A percentile compares a stretch with the other conserved stretches of the same genome.
phyloP scores from a whole-genome alignment of 2,797 vertebrate genomes.

The Clarias laeviceps region DNA sequence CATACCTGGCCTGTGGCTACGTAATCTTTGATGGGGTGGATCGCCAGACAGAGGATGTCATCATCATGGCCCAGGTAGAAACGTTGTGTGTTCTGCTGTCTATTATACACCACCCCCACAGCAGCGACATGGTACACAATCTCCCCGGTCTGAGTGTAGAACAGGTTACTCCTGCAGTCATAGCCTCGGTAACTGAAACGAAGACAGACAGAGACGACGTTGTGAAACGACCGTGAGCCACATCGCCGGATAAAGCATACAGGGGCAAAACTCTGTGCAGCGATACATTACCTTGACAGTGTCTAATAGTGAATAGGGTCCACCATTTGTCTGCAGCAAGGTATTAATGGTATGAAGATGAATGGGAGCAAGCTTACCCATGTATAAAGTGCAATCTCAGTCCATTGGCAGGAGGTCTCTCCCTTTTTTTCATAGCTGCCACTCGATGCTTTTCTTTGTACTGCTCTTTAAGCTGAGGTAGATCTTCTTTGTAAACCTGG shows the following conservation, averaged over 20 bases:
- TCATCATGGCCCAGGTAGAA: slow-evolving; percentile 97
- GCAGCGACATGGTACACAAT: slow-evolving; percentile 98
- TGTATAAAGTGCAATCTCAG: slow-evolving; percentile 95
- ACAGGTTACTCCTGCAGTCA: slow-evolving; percentile 88
- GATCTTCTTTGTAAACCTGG: slow-evolving; percentile 99
- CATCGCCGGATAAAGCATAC: slow-evolving; percentile 2
- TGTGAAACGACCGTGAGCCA: neutral
- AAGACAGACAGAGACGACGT: slow-evolving; percentile 33
- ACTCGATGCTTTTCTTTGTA: slow-evolving; percentile 92
- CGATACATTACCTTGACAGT: slow-evolving; percentile 8
- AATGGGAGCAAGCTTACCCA: slow-evolving; percentile 77
- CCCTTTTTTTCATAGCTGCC: slow-evolving; percentile 89
- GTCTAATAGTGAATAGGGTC: slow-evolving; percentile 4
- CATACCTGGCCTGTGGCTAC: slow-evolving; percentile 96
- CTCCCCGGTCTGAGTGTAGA: slow-evolving; percentile 97
- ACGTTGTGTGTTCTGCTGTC: slow-evolving; percentile 94
- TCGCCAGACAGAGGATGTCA: slow-evolving; percentile 93
- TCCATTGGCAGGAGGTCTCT: slow-evolving; percentile 85
- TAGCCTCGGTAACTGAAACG: slow-evolving; percentile 82
- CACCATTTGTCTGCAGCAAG: slow-evolving; percentile 14
- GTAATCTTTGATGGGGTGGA: slow-evolving; percentile 96
- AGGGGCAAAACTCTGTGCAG: neutral
- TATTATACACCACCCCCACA: slow-evolving; percentile 94
- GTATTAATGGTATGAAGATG: neutral
- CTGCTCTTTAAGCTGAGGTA: slow-evolving; percentile 99